Conservation (phyloP, 2,888 invertebrate species). For the Ormyrus rosae region DNA sequence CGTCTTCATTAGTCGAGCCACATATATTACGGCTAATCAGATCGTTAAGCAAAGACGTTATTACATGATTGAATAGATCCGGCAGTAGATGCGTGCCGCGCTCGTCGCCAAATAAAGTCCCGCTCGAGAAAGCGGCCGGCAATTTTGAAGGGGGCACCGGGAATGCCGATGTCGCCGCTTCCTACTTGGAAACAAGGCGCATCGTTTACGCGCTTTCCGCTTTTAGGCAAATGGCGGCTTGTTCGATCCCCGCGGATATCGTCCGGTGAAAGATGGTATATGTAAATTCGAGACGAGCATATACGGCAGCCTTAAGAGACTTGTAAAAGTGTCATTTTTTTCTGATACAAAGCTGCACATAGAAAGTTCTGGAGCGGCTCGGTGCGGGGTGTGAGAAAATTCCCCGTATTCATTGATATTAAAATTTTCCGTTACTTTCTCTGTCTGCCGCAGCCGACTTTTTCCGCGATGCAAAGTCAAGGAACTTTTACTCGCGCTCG, state of each 20-base stretch:
- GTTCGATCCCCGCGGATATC: too few species aligned
- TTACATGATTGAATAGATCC: too few species aligned
- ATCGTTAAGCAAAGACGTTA: too few species aligned
- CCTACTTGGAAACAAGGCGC: background rate
- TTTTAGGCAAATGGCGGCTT: too few species aligned
- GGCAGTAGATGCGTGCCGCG: too few species aligned
- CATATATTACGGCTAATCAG: too few species aligned
- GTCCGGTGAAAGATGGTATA: too few species aligned
- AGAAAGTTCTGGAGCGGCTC: conserved; percentile 14
- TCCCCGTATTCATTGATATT: background rate
- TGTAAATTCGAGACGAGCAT: too few species aligned
- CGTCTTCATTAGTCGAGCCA: too few species aligned
- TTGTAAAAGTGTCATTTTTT: background rate
- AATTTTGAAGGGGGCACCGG: conserved; percentile 37
- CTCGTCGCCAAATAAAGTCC: background rate
- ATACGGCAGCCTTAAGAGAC: too few species aligned
- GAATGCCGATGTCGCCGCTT: conserved; percentile 21
- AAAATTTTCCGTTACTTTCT: conserved; percentile 24
- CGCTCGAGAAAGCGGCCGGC: conserved; percentile 57
- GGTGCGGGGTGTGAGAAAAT: conserved; percentile 20
- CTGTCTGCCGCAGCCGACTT: background rate
- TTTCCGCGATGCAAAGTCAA: too few species aligned
- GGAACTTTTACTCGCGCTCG: too few species aligned
- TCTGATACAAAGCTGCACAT: background rate
- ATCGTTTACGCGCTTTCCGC: conserved; percentile 7